phyloP scores from a whole-genome alignment of 2,113 vertebrate species.

The Tyrannus savana region DNA sequence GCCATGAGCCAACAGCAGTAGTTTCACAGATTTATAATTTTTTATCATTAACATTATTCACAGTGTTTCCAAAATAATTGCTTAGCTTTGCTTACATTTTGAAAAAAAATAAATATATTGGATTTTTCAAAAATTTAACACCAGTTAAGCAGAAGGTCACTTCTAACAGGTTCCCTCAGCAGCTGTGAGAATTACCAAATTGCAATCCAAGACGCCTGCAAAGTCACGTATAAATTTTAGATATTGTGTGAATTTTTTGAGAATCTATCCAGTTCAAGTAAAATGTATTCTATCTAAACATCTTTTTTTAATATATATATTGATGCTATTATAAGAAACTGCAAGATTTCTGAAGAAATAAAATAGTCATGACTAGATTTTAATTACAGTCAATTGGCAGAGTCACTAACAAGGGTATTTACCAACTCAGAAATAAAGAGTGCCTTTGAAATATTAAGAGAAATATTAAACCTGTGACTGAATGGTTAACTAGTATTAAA shows the following conservation, averaged over 20 bases:
- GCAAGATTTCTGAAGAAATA: neutral
- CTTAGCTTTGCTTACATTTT: neutral
- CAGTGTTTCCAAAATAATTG: neutral
- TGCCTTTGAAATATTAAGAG: neutral
- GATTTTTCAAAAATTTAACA: neutral
- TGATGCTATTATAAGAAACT: neutral
- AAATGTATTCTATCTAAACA: neutral
- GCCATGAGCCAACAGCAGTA: neutral
- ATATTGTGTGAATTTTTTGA: neutral
- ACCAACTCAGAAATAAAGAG: neutral
- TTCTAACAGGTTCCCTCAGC: neutral
- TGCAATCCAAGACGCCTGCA: neutral
- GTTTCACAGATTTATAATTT: neutral
- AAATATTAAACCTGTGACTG: neutral
- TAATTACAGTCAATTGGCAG: neutral
- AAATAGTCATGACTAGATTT: neutral
- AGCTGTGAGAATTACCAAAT: neutral
- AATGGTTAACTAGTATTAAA: neutral
- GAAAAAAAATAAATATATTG: fast-evolving
- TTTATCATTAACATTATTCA: neutral
- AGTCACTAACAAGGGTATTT: neutral
- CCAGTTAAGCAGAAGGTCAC: neutral
- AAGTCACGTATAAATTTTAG: neutral
- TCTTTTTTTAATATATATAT: neutral
- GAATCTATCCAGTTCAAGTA: neutral